Conservation (phyloP, 2,113 vertebrate genomes). For the Cyrtonyx montezumae region DNA sequence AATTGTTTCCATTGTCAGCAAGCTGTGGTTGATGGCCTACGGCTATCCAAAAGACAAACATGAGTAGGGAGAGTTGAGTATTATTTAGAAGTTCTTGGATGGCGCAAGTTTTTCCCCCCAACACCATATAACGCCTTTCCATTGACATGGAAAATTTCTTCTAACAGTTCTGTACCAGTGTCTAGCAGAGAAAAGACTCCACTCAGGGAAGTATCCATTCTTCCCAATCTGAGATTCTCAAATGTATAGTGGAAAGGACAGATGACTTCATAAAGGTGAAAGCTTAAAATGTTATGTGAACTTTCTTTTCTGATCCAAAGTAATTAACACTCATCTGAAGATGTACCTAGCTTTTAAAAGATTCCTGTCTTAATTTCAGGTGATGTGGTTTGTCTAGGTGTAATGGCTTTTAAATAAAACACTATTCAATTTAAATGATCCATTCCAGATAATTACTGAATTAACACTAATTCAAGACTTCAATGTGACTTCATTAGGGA, state of each 20-base stretch:
- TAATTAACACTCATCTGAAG: not conserved
- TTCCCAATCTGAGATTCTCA: not conserved
- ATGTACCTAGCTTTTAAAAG: not conserved
- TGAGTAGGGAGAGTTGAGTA: not conserved
- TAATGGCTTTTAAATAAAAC: not conserved
- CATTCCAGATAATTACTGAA: not conserved
- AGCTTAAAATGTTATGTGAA: not conserved
- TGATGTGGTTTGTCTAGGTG: not conserved
- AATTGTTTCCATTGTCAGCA: not conserved
- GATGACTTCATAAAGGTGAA: not conserved
- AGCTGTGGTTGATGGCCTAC: not conserved
- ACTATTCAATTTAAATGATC: not conserved
- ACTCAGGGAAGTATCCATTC: not conserved
- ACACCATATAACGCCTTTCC: not conserved
- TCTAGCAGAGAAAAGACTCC: not conserved
- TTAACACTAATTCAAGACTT: not conserved
- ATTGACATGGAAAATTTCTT: not conserved
- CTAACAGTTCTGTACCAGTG: not conserved
- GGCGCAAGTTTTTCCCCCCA: not conserved
- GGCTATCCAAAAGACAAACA: not conserved
- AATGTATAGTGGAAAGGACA: not conserved
- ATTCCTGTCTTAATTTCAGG: not conserved
- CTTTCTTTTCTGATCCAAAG: not conserved
- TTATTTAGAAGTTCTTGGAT: not conserved
- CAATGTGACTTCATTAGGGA: not conserved